Conservation (phyloP, 2,888 invertebrate species). For the Cephus pulcher region DNA sequence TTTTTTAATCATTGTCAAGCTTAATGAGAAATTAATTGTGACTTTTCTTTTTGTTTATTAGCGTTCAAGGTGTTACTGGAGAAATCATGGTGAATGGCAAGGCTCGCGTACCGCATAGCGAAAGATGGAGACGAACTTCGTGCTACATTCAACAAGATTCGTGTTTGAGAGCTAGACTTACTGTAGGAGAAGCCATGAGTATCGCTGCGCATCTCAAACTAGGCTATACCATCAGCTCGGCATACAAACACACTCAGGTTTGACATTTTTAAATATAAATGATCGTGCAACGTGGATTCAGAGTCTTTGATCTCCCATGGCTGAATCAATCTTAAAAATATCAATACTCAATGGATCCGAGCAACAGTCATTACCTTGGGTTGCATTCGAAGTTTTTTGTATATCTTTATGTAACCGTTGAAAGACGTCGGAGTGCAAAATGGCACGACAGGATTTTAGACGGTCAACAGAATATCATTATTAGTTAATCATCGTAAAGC, state of each 20-base stretch:
- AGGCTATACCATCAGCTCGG: conserved; percentile 75
- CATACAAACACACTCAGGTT: conserved; percentile 80
- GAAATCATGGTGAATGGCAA: conserved; percentile 79
- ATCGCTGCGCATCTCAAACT: conserved; percentile 86
- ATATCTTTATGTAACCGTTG: not conserved
- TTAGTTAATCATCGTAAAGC: not conserved
- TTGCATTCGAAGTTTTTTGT: not conserved
- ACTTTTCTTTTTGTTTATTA: conserved; percentile 47
- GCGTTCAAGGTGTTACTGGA: conserved; percentile 79
- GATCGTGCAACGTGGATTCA: not conserved
- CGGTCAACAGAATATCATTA: not conserved
- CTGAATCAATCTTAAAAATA: not conserved
- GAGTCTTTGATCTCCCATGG: not conserved
- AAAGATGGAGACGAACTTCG: conserved; percentile 79
- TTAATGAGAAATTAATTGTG: not conserved
- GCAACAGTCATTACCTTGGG: not conserved
- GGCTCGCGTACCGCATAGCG: conserved; percentile 70
- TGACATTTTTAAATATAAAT: conserved; percentile 29
- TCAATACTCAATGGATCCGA: not conserved
- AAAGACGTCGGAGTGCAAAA: not conserved
- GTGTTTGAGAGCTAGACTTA: conserved; percentile 79
- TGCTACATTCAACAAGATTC: conserved; percentile 91
- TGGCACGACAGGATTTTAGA: not conserved
- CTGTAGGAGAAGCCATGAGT: conserved; percentile 85
- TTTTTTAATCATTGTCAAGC: not conserved